Base-by-base conservation (phyloP, 2,797 vertebrate genomes). In the Xiphophorus birchmanni region DNA sequence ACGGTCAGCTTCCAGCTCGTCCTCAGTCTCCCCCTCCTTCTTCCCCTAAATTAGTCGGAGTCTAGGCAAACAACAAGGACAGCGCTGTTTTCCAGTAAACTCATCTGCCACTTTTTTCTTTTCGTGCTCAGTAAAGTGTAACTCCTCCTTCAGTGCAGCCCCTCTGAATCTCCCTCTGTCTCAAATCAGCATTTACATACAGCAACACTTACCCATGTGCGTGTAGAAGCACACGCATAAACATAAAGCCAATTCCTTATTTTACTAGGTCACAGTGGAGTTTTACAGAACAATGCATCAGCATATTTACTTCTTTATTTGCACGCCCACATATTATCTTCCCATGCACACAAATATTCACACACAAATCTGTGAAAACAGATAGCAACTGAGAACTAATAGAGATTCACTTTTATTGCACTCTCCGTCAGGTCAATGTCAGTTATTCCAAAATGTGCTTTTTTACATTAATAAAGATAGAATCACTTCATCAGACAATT, bases 11-110 rank as follows among this genome's bases (percentile, higher is more conserved):
- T 93, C 93, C 90, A 85, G 84, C 84, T 86, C 60, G 85, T 80
- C 40, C 78, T 88, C 85, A 87, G 79, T 82, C 90, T 90, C 91
- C 90, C 84, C 90, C 84, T 89, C 91, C 86, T 93, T 90, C 93
- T 95, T 95, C 95, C 93, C 90, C 91, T 93, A 94, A 95, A 94
- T 94, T 89, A 94, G 86, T 81, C 89, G 56, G 76, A 58, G 89
- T 86, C 86, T 87, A 80, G 76, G 84, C 88, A 73, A 85, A 91
- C 90, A 94, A 95, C 93, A 95, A 94, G 87, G 77, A 83, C 54
- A 84, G 79, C 76, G 81, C 88, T 88, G 84, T 92, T 29, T 79
- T 90, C 83, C 80, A 79, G 81, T 74, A 75, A 88, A 85, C 63
- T 83, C 50, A 47, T 82, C 79, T 80, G 52, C 23, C 32, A 50